Conservation (phyloP, 2,113 vertebrate genomes). For the Ochotona curzoniae region DNA sequence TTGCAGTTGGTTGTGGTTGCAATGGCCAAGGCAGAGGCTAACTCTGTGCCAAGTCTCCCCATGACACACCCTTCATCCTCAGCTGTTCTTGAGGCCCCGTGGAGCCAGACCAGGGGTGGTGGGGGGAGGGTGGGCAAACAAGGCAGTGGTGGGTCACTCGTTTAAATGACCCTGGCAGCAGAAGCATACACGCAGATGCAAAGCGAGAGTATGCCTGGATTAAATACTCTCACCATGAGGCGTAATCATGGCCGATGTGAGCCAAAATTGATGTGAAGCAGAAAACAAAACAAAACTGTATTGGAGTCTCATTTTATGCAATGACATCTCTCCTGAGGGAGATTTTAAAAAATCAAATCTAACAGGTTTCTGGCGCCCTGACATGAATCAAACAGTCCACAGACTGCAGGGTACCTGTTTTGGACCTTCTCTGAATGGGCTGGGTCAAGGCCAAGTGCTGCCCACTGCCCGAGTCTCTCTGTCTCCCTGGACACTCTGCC, state of each 20-base stretch:
- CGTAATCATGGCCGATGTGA: no score
- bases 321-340: conserved; percentile 11
- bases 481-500: not conserved
- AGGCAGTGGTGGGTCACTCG: no score
- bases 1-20: no score
- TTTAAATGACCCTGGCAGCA: conserved; percentile 16
- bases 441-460: conserved; percentile 1
- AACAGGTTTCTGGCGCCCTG: not conserved
- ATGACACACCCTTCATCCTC: no score
- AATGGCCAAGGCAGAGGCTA: no score
- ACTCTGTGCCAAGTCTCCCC: no score
- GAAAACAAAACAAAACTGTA: no score
- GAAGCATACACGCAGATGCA: conserved; percentile 39
- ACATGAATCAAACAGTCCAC: not conserved
- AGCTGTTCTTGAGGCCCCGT: no score
- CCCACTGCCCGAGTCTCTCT: not conserved
- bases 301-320: conserved; percentile 33
- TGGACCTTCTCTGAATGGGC: not conserved
- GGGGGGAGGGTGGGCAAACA: no score
- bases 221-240: no score
- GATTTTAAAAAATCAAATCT: conserved; percentile 50
- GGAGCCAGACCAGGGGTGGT: no score
- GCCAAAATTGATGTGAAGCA: conserved; percentile 58
- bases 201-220: no score
- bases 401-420: not conserved